phyloP scores from a whole-genome alignment of 2,888 invertebrate genomes.

The Drosophila recens region DNA sequence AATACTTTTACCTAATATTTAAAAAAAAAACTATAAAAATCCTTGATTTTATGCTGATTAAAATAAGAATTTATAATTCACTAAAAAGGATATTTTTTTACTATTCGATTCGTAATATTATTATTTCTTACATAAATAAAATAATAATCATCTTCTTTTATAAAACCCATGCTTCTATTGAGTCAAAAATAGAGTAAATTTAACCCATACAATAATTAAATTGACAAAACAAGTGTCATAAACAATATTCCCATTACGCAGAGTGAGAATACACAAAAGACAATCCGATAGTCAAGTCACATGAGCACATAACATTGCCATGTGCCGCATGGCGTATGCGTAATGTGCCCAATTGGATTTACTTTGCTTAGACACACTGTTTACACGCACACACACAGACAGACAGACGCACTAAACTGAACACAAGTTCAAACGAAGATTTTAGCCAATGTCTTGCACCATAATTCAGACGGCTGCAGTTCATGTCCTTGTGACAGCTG shows the following conservation, averaged over 20 bases:
- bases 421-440: slow-evolving; percentile 43
- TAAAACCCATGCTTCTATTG: neutral
- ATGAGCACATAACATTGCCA: slow-evolving; percentile 26
- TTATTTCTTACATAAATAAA: neutral
- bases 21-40: neutral
- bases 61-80: too few species aligned
- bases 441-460: slow-evolving; percentile 63
- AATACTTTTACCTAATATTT: neutral
- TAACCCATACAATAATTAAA: neutral
- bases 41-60: neutral
- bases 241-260: slow-evolving; percentile 23
- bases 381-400: slow-evolving; percentile 8
- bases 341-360: slow-evolving; percentile 63
- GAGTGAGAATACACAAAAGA: slow-evolving; percentile 33
- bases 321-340: slow-evolving; percentile 72
- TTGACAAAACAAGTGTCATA: slow-evolving; percentile 11
- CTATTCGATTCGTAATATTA: neutral
- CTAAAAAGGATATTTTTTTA: neutral
- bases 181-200: neutral
- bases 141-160: neutral
- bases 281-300: slow-evolving; percentile 37
- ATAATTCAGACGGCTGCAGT: slow-evolving; percentile 71
- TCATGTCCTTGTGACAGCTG: slow-evolving; percentile 81
- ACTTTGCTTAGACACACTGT: slow-evolving; percentile 24
- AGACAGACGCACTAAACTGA: slow-evolving; percentile 15